Percentiles rank a stretch among this genome's conserved stretches.
Conservation (phyloP, 2,797 vertebrate species). For the Cephalopachus bancanus region DNA sequence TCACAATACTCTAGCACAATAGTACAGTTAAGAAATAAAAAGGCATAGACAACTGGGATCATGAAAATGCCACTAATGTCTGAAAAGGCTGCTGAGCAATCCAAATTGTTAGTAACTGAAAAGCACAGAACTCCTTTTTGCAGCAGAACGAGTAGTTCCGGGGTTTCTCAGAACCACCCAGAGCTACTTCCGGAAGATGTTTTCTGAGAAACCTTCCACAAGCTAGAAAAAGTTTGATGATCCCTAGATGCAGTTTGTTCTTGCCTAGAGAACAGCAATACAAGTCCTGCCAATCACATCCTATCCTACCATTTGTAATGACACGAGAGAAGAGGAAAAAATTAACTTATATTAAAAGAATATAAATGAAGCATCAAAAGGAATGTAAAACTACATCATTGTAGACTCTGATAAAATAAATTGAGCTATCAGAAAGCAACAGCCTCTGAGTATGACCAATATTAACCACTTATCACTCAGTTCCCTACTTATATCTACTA, state of each 20-base stretch:
- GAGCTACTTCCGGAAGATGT: background rate
- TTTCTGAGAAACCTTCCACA: constrained; percentile 17
- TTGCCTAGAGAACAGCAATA: constrained; percentile 37
- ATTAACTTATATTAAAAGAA: background rate
- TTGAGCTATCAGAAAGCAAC: background rate
- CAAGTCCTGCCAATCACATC: background rate
- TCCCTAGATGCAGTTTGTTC: background rate
- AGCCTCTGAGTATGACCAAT: constrained; percentile 1
- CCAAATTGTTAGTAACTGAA: background rate
- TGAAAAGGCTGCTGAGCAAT: background rate
- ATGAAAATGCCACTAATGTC: background rate
- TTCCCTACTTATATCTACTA: background rate
- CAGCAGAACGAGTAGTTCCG: background rate
- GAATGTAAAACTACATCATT: background rate
- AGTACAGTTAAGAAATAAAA: background rate
- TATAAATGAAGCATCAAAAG: constrained; percentile 22
- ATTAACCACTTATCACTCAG: background rate
- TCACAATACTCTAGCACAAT: background rate
- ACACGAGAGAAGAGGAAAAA: background rate
- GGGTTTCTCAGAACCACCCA: background rate
- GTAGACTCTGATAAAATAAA: constrained; percentile 27
- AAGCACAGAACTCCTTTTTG: background rate
- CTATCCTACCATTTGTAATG: background rate
- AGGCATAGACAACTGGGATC: background rate
- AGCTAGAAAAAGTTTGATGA: background rate